Evolutionary conservation across 2,888 invertebrate genomes (phyloP), one percentile per base, ranked within the genome.

Genomic region (Dryobota labecula): DNA sequence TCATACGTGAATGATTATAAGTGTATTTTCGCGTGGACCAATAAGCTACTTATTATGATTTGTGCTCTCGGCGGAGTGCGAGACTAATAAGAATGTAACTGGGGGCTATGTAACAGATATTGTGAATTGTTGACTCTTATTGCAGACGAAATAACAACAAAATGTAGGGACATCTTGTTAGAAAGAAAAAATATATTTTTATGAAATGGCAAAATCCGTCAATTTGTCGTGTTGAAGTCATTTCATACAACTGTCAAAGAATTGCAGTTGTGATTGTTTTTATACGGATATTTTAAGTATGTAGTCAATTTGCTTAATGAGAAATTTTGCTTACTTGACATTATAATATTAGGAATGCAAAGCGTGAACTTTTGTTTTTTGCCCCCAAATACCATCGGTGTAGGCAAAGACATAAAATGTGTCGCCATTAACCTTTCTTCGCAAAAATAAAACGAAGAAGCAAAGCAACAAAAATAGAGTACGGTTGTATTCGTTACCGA

Each of bases 1-100:
- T 51, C 24, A 15, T 27, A 27, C 13, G 15, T 27, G 27, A 64
- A 49, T 27, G 18, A 56, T 18, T 38, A 30, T 18, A 20, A 36
- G 13, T 41, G 18, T 47, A 47, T 33, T 62, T 58, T 66, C 20
- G 33, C 41, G 11, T 41, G 33, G 8, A 53, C 57, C 57, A 62
- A 62, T 70, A 70, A 15, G n/a, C 24, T 24, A 45, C 36, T 51
- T 76, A 58, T 61, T 78, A 64, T 54, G 43, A 33, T 78, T 71
- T 18, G 27, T 54, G 57, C 30, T 58, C 33, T 47, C 78, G 36
- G 47, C 33, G 38, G 18, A 27, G 49, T 51, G 36, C 20, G 60
- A 64, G 30, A 49, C 7, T 65, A 63, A 71, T 72, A 76, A 57
- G 13, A 72, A 36, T 65, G 24, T 57, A 27, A 1, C 73, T 47